Base-by-base conservation (phyloP, 1,140 invertebrate species). In the Forficula auricularia region DNA sequence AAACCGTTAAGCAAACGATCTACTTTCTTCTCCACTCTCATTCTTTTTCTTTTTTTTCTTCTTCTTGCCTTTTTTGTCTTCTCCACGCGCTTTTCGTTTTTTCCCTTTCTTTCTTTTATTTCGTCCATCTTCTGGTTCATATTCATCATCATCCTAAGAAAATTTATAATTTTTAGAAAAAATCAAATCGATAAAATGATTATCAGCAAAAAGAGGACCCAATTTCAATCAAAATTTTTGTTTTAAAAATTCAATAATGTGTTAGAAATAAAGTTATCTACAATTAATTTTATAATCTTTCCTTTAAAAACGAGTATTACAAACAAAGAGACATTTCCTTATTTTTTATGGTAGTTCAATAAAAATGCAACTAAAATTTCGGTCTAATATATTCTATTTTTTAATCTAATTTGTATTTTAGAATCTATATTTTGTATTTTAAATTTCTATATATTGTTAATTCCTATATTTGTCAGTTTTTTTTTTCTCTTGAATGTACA, bases 31-130 rank as follows among this genome's bases (percentile, higher is more conserved):
- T 51, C 78, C 85, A 63, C 82, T 88, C 50, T 90, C 86, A 63
- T 82, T 81, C 66, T 84, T 85, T 66, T 83, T 82, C 69, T 86
- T 87, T 67, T 89, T 89, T 68, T 90, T 91, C 58, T 84, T 82
- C 59, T 87, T 87, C 61, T 86, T 87, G 20, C 82, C 82, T 54
- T 87, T 88, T 54, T 87, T 85, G 44, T 85, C 80, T 54, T 87
- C 84, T 49, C 83, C 77, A 50, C 77, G 70, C 15, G 79, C 81
- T 69, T 88, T 89, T 52, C 86, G 72, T 58, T 91, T 91, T 59
- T 91, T 91, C 3, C 82, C 84, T 54, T 89, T 89, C 53, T 87
- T 87, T 60, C 85, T 83, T 57, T 85, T 65, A 43, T 58, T 85
- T 48, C 79, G 70, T 38, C 62, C 65, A 63, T 83, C 81, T 57